Conservation (phyloP, 1,140 invertebrate genomes). For the Lordiphosa collinella region DNA sequence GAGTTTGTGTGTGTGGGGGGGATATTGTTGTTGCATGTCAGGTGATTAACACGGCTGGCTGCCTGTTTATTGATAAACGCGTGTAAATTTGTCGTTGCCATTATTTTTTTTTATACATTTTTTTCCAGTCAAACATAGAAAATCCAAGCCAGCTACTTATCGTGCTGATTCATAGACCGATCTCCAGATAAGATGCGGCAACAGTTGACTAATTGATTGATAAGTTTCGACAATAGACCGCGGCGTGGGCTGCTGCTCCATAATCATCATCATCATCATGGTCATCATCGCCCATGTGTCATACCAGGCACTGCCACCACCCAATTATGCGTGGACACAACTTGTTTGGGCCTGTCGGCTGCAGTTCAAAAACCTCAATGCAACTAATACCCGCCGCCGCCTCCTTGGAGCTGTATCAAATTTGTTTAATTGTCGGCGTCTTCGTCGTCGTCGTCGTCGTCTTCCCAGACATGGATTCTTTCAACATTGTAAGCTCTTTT, state of each 20-base stretch:
- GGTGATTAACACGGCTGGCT: slow-evolving; percentile 48
- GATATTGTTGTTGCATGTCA: slow-evolving; percentile 4
- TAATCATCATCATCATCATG: slow-evolving; percentile 6
- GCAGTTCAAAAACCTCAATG: slow-evolving; percentile 69
- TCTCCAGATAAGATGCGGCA: slow-evolving; percentile 15
- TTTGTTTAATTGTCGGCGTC: slow-evolving; percentile 69
- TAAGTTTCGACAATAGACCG: slow-evolving; percentile 1
- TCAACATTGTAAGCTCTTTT: slow-evolving; percentile 74
- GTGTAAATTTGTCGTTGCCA: slow-evolving; percentile 24
- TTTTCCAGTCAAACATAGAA: slow-evolving; percentile 14
- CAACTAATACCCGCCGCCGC: slow-evolving; percentile 38
- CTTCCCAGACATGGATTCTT: slow-evolving; percentile 68
- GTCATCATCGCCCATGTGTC: neutral
- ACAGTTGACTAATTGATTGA: slow-evolving; percentile 38
- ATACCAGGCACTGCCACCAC: too few species aligned
- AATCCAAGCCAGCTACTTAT: neutral
- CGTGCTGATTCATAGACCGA: slow-evolving; percentile 22
- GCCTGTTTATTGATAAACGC: slow-evolving; percentile 50
- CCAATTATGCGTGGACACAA: slow-evolving; percentile 42
- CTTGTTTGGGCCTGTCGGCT: slow-evolving; percentile 19
- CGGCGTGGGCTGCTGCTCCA: slow-evolving; percentile 22
- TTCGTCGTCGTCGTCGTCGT: slow-evolving; percentile 24
- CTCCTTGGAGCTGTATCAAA: slow-evolving; percentile 61
- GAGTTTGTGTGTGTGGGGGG: neutral
- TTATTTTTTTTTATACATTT: neutral